Percentiles rank a stretch among this genome's conserved stretches.
Conservation (phyloP, 2,797 vertebrate species). For the Manis javanica region DNA sequence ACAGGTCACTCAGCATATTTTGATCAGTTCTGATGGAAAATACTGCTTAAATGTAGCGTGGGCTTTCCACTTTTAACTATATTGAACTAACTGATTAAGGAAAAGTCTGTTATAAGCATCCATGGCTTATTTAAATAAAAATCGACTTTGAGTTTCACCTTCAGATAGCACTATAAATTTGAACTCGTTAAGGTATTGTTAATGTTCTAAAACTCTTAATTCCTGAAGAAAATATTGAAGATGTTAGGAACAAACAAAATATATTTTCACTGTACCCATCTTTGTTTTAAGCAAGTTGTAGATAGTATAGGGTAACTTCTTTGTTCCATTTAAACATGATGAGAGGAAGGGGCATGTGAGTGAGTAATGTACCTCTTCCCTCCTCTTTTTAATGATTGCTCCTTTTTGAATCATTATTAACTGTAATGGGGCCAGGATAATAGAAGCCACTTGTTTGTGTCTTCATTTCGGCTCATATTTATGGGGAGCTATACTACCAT, state of each 20-base stretch:
- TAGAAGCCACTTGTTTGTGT: neutral
- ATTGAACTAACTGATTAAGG: conserved; percentile 25
- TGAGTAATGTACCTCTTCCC: neutral
- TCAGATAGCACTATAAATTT: conserved; percentile 30
- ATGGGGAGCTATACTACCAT: neutral
- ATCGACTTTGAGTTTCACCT: conserved; percentile 23
- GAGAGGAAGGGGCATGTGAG: neutral
- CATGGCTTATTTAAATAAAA: conserved; percentile 52
- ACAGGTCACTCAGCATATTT: neutral
- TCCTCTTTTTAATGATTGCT: neutral
- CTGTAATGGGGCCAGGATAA: neutral
- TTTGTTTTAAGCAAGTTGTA: neutral
- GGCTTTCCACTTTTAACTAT: neutral
- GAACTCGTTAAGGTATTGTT: neutral
- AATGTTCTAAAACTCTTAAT: conserved; percentile 8
- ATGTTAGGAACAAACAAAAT: conserved; percentile 4
- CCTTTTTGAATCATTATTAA: neutral
- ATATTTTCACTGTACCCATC: neutral
- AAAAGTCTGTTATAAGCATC: neutral
- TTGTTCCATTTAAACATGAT: neutral
- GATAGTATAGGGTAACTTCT: neutral
- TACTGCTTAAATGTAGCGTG: neutral
- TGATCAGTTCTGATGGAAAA: neutral
- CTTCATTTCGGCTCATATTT: neutral
- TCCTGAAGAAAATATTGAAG: neutral